phyloP scores from a whole-genome alignment of 2,113 vertebrate genomes.

The Apteryx owenii region DNA sequence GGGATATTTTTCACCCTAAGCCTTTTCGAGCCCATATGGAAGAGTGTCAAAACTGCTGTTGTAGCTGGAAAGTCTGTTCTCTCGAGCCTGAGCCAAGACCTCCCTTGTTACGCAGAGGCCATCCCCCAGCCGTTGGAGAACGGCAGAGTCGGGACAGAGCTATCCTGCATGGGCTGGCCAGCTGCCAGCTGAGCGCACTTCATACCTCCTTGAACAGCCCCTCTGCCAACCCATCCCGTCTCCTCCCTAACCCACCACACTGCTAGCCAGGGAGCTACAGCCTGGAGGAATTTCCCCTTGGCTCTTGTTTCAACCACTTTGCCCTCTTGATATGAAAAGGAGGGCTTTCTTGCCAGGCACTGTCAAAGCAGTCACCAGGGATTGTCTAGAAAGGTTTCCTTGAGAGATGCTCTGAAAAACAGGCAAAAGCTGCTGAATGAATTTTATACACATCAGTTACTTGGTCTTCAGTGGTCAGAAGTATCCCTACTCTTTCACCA shows the following conservation, averaged over 20 bases:
- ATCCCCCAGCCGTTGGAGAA: not conserved
- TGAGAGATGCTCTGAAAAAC: not conserved
- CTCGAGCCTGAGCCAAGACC: not conserved
- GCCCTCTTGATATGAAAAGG: not conserved
- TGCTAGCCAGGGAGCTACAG: not conserved
- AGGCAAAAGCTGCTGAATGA: not conserved
- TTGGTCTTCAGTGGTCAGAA: not conserved
- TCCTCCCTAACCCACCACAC: not conserved
- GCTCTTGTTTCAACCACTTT: not conserved
- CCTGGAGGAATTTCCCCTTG: not conserved
- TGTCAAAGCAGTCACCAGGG: not conserved
- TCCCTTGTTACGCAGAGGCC: not conserved
- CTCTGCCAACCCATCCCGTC: not conserved
- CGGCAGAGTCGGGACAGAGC: not conserved
- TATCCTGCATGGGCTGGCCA: not conserved
- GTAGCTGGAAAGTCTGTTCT: not conserved
- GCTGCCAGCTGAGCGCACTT: not conserved
- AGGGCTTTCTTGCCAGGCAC: not conserved
- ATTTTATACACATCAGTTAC: not conserved
- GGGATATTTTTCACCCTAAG: slow-evolving; percentile 11
- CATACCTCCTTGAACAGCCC: not conserved
- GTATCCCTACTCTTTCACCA: not conserved
- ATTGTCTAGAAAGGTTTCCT: not conserved
- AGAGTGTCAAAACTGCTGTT: not conserved
- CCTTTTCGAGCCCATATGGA: not conserved